Base-by-base conservation (phyloP, 2,797 vertebrate species). In the Notolepis coatsorum region DNA sequence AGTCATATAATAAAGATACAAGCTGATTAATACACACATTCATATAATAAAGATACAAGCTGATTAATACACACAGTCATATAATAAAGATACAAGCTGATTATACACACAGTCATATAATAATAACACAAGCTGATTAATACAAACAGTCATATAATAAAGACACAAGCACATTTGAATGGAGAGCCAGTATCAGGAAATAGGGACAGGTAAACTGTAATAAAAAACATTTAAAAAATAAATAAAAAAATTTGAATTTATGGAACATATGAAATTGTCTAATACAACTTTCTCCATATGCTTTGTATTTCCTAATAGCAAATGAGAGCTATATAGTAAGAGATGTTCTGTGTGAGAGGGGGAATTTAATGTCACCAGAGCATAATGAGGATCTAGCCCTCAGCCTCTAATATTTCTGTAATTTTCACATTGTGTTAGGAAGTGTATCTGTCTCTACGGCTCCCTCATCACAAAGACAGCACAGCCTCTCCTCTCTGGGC, bases 361-460 rank as follows among this genome's bases (percentile, higher is more conserved):
- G 55, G 1, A 13, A 7, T 51, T 71, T 68, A 79, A 71, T 52
- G 62, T 75, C 78, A 79, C 61, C 27, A n/a, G 49, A 68, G 82
- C 76, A 70, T 85, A 86, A 90, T 91, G 73, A 84, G 75, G 72
- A 71, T 85, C 58, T 65, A 9, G 54, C 68, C 86, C 65, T 75
- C 63, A 68, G 84, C 70, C 66, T 13, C 67, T 61, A n/a, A n/a
- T n/a, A n/a, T n/a, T n/a, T n/a, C n/a, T n/a, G n/a, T n/a, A n/a
- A n/a, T n/a, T n/a, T n/a, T n/a, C n/a, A n/a, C n/a, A n/a, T n/a
- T n/a, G n/a, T n/a, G n/a, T n/a, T n/a, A n/a, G n/a, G n/a, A n/a
- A n/a, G n/a, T n/a, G n/a, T n/a, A n/a, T n/a, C n/a, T n/a, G n/a
- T n/a, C n/a, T n/a, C n/a, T n/a, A n/a, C n/a, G n/a, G n/a, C n/a